Percentiles rank a stretch among this genome's conserved stretches.
phyloP scores from a whole-genome alignment of 2,113 vertebrate genomes.

The Vidua chalybeata region DNA sequence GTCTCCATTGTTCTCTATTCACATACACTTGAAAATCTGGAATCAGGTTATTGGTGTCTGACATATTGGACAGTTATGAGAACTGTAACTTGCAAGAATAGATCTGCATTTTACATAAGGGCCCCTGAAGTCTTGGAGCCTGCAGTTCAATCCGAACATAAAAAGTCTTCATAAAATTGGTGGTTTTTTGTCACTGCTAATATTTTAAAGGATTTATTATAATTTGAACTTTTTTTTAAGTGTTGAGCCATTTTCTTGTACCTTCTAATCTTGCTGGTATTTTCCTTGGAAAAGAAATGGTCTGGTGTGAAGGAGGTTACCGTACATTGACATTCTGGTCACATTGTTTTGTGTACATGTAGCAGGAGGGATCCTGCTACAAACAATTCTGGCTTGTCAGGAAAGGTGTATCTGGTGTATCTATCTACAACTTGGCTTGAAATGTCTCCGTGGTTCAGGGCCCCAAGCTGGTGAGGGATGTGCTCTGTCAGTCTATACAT shows the following conservation, averaged over 20 bases:
- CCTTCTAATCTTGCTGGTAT: neutral
- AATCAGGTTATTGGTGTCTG: neutral
- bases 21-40: neutral
- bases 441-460: neutral
- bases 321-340: neutral
- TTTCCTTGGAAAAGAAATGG: neutral
- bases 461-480: neutral
- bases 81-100: neutral
- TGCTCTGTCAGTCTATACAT: neutral
- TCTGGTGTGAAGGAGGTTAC: neutral
- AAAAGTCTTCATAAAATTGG: neutral
- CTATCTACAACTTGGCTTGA: neutral
- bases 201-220: neutral
- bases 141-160: neutral
- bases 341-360: neutral
- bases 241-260: neutral
- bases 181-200: neutral
- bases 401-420: neutral
- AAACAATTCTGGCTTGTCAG: neutral
- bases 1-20: neutral
- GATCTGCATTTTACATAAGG: neutral
- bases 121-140: neutral
- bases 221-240: neutral
- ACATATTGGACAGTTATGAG: fast-evolving
- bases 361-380: neutral